Percentiles rank a stretch among this genome's conserved stretches.
These are phyloP conservation scores for Diorhabda elongata DNA, from an alignment of 1,140 invertebrate species.

Conservation along the genomic window DNA sequence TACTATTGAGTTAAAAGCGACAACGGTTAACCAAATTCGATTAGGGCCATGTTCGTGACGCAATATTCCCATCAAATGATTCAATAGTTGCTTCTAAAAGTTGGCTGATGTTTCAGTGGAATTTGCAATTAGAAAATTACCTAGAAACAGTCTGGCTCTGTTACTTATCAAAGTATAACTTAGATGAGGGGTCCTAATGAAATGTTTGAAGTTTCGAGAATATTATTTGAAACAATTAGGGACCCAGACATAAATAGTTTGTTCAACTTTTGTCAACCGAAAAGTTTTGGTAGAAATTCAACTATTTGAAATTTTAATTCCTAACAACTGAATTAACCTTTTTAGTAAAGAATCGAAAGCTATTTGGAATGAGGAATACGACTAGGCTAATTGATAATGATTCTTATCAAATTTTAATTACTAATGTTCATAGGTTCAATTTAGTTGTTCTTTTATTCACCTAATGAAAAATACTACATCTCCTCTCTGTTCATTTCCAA, in stretches of 20 bases:
- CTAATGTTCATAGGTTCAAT: too few relatives aligned
- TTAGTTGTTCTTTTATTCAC: too few relatives aligned
- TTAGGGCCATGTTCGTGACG: background rate
- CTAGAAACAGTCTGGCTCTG: background rate
- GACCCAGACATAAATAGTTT: background rate
- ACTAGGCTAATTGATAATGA: too few relatives aligned
- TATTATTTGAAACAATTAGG: background rate
- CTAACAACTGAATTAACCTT: too few relatives aligned
- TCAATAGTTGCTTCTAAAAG: slow-evolving; percentile 2
- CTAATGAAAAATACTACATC: too few relatives aligned
- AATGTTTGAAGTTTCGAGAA: background rate
- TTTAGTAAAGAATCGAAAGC: too few relatives aligned
- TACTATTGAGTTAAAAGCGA: background rate
- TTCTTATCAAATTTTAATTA: too few relatives aligned
- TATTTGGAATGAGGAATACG: too few relatives aligned
- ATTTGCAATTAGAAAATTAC: background rate
- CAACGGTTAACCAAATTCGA: slow-evolving; percentile 2
- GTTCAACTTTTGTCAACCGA: background rate
- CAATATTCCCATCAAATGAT: background rate
- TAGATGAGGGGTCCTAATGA: background rate
- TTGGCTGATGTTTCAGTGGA: background rate
- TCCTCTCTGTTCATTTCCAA: too few relatives aligned
- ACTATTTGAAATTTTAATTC: background rate
- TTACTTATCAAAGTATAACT: background rate
- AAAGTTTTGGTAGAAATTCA: background rate